Evolutionary conservation across 2,888 invertebrate genomes (phyloP).

Genomic region (Leptothorax acervorum): DNA sequence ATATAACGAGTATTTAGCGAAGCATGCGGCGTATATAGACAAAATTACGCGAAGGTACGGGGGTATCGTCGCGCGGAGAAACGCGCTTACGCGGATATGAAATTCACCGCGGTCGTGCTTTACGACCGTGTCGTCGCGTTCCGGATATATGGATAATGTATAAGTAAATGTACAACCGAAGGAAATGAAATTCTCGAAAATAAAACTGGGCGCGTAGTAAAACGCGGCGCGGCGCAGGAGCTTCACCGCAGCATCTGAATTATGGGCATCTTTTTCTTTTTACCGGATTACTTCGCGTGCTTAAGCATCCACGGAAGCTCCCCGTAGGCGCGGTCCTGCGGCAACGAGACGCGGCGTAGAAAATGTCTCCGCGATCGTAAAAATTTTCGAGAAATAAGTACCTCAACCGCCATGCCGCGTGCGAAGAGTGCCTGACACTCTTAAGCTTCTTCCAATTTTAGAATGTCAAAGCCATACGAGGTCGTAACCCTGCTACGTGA

Average conservation of each 20-base stretch:
- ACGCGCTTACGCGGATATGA: constrained; percentile 6
- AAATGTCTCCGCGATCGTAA: constrained; percentile 26
- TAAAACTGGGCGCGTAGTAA: constrained; percentile 26
- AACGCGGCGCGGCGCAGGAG: not conserved
- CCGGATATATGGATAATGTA: constrained; percentile 14
- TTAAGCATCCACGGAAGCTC: constrained; percentile 16
- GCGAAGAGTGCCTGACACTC: constrained; percentile 59
- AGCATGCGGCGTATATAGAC: not conserved
- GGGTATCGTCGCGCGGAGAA: not conserved
- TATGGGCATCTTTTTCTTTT: constrained; percentile 22
- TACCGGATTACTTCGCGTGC: constrained; percentile 8
- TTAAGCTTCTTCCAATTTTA: constrained; percentile 77
- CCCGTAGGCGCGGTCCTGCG: not conserved
- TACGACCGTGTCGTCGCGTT: constrained; percentile 16
- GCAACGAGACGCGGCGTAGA: constrained; percentile 11
- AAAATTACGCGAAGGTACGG: not conserved
- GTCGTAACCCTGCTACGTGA: constrained; percentile 76
- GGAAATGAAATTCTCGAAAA: constrained; percentile 29
- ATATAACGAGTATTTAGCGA: constrained; percentile 28
- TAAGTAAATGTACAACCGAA: constrained; percentile 14
- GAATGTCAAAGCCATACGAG: constrained; percentile 76
- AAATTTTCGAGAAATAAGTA: constrained; percentile 67
- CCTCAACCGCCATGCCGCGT: constrained; percentile 47
- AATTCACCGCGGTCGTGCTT: constrained; percentile 22
- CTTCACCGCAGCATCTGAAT: constrained; percentile 15